A percentile compares a stretch with the other conserved stretches of the same genome.
Evolutionary conservation across 2,888 invertebrate species (phyloP).

Genomic region (Pollenia griseotomentosa): DNA sequence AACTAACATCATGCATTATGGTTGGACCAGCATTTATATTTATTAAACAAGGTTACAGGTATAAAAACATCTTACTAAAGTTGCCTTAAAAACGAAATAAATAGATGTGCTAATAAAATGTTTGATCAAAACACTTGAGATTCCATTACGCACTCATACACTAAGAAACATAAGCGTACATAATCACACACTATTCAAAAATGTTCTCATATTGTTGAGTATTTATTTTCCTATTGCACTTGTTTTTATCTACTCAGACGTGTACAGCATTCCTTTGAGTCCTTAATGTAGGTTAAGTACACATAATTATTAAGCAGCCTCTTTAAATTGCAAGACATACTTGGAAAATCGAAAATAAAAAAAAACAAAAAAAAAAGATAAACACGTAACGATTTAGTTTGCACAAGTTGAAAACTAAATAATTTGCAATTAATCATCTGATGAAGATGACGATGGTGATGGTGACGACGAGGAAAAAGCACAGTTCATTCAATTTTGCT

Average conservation of each 20-base stretch:
- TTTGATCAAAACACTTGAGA: slow-evolving; percentile 47
- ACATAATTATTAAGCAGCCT: slow-evolving; percentile 35
- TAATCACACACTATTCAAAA: not conserved
- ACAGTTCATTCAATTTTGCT: slow-evolving; percentile 27
- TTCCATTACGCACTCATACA: slow-evolving; percentile 5
- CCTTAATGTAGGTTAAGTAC: slow-evolving; percentile 60
- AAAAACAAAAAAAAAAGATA: slow-evolving; percentile 13
- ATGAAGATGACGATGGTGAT: slow-evolving; percentile 22
- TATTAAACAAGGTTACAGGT: not conserved
- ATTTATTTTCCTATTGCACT: slow-evolving; percentile 26
- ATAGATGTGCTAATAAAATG: slow-evolving; percentile 33
- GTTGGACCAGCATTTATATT: not conserved
- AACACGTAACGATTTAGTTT: slow-evolving; percentile 7
- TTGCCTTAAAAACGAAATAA: slow-evolving; percentile 12
- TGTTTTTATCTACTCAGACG: not conserved
- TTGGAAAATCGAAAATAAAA: slow-evolving; percentile 12
- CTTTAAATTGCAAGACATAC: slow-evolving; percentile 31
- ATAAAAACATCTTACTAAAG: not conserved
- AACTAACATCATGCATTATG: no score
- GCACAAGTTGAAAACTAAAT: slow-evolving; percentile 46
- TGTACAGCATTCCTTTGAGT: not conserved
- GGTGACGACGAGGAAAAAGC: slow-evolving; percentile 27
- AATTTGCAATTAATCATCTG: slow-evolving; percentile 59
- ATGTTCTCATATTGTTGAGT: not conserved
- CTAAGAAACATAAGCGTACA: no score